Evolutionary conservation across 2,113 vertebrate genomes (phyloP).

Genomic region (Bubalus kerabau): DNA sequence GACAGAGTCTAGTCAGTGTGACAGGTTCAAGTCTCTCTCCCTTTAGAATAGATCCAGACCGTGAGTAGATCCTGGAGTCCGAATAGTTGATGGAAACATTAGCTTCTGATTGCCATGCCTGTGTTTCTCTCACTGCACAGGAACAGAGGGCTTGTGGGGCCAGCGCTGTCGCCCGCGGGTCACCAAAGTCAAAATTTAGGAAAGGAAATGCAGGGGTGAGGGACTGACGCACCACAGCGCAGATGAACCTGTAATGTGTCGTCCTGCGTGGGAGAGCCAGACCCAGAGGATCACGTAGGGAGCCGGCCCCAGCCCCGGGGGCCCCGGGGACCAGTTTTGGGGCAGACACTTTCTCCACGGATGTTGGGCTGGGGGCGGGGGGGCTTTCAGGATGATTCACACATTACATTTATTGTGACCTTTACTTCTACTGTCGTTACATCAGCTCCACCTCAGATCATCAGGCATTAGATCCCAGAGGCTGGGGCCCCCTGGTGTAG

Average conservation of each 20-base stretch:
- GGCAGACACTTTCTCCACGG: background rate
- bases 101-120: background rate
- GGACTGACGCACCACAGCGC: too few species aligned
- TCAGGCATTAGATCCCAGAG: background rate
- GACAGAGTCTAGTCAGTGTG: background rate
- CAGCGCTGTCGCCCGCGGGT: conserved; percentile 29
- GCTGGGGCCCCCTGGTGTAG: background rate
- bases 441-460: background rate
- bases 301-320: too few species aligned
- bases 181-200: conserved; percentile 17
- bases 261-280: background rate
- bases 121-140: conserved; percentile 28
- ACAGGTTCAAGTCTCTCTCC: conserved; percentile 47
- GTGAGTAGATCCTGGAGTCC: conserved; percentile 26
- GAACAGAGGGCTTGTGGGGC: conserved; percentile 38
- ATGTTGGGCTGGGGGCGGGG: background rate
- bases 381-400: background rate
- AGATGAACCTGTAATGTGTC: background rate
- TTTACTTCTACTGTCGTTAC: background rate
- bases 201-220: background rate
- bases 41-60: conserved; percentile 60
- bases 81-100: background rate
- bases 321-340: background rate
- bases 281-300: background rate
- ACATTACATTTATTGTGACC: background rate